Conservation (phyloP, 2,113 vertebrate genomes). For the Jaculus jaculus region DNA sequence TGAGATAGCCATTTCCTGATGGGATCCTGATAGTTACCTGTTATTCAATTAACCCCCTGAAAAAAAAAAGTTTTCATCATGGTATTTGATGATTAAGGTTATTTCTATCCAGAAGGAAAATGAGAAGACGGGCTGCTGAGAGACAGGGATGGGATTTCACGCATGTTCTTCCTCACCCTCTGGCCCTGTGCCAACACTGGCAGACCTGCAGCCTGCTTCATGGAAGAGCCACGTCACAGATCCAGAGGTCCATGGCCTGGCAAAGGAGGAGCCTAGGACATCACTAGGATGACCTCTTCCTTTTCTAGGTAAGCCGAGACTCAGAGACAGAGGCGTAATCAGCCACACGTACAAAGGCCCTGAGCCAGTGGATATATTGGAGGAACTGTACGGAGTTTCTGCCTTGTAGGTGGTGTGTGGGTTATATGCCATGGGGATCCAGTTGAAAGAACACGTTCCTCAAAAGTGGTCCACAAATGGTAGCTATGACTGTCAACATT, state of each 20-base stretch:
- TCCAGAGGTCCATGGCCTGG: no score
- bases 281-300: no score
- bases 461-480: background rate
- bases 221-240: no score
- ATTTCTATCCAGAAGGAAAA: background rate
- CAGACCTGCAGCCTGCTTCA: no score
- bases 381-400: background rate
- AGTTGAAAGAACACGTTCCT: background rate
- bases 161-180: no score
- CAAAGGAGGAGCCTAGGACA: no score
- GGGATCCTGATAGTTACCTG: background rate
- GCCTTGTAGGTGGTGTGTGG: background rate
- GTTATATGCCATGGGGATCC: background rate
- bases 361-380: rapidly evolving
- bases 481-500: background rate
- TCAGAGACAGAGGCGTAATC: no score
- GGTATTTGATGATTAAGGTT: background rate
- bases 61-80: no score
- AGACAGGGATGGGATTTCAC: no score
- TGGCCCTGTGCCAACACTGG: no score
- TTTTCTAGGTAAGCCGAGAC: no score
- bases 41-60: background rate
- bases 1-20: background rate
- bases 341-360: background rate
- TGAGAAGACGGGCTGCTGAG: background rate